A percentile compares a stretch with the other conserved stretches of the same genome.
These are phyloP conservation scores for Rhabditophanes sp. DNA, from an alignment of 2,888 invertebrate species.

Conservation along the genomic window DNA sequence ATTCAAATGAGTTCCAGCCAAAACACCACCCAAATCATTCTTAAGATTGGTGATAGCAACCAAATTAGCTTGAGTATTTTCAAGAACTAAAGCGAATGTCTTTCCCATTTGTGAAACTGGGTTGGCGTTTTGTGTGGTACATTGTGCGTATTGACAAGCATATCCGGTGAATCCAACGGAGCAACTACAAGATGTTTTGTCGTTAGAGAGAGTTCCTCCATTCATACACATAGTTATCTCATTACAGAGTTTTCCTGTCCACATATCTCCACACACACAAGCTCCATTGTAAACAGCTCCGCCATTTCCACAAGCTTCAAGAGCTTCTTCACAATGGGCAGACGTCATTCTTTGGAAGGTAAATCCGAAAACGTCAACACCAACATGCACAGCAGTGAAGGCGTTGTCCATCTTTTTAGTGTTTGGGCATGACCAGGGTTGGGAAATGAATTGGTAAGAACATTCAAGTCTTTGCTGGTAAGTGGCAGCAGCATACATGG, in stretches of 20 bases:
- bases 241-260: constrained; percentile 14
- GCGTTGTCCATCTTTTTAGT: constrained; percentile 1
- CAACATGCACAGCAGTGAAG: constrained; percentile 7
- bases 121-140: background rate
- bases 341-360: constrained; percentile 24
- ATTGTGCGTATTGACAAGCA: constrained; percentile 6
- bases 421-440: constrained; percentile 23
- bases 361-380: constrained; percentile 29
- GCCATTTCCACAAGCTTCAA: constrained; percentile 19
- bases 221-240: constrained; percentile 3
- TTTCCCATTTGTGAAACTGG: constrained; percentile 11
- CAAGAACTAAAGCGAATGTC: constrained; percentile 16
- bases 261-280: constrained; percentile 27
- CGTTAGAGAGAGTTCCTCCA: constrained; percentile 5
- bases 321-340: constrained; percentile 6
- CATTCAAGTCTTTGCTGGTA: constrained; percentile 16
- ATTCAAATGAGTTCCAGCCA: constrained; percentile 2
- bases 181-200: constrained; percentile 3
- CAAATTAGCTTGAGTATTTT: constrained; percentile 14
- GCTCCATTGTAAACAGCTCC: constrained; percentile 22
- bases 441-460: constrained; percentile 17
- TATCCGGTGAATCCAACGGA: constrained; percentile 5
- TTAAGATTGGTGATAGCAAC: constrained; percentile 7
- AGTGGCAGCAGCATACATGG: constrained; percentile 20
- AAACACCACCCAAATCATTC: constrained; percentile 1